These are phyloP conservation scores for Acromyrmex charruanus DNA, from an alignment of 1,140 invertebrate species.

Conservation along the genomic window DNA sequence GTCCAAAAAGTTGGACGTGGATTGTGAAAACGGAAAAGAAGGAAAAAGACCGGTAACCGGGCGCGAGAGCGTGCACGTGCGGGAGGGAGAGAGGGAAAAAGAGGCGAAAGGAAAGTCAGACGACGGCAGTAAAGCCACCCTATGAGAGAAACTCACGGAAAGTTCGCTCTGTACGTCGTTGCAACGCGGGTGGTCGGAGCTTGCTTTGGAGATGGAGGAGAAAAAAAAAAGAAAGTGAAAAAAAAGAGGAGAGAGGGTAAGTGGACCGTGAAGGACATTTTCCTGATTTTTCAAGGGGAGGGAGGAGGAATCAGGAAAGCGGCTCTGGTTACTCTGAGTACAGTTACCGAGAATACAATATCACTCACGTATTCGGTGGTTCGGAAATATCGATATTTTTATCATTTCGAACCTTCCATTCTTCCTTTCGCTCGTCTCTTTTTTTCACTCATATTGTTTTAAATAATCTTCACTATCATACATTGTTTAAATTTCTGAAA, in stretches of 20 bases:
- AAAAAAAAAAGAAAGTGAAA: slow-evolving; percentile 21
- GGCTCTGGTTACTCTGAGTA: background rate
- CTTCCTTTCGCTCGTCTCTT: background rate
- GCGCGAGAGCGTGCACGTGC: background rate
- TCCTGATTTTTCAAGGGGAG: slow-evolving; percentile 47
- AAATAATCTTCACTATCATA: background rate
- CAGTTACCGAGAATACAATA: slow-evolving; percentile 38
- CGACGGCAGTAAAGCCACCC: slow-evolving; percentile 27
- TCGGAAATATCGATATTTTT: slow-evolving; percentile 51
- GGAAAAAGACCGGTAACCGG: background rate
- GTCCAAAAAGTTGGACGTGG: slow-evolving; percentile 64
- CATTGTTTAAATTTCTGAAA: background rate
- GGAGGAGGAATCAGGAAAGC: slow-evolving; percentile 4
- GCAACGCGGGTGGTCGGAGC: slow-evolving; percentile 7
- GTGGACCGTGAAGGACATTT: background rate
- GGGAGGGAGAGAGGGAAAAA: background rate
- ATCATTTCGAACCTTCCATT: background rate
- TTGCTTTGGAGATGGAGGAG: slow-evolving; percentile 2
- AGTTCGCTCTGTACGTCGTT: slow-evolving; percentile 42
- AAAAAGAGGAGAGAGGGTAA: background rate
- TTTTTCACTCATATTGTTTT: background rate
- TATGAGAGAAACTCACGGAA: slow-evolving; percentile 48
- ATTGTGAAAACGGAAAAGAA: slow-evolving; percentile 43
- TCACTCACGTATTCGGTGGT: slow-evolving; percentile 31
- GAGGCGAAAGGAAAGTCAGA: slow-evolving; percentile 22